Conservation (phyloP, 2,888 invertebrate species). For the Orthosia cruda region DNA sequence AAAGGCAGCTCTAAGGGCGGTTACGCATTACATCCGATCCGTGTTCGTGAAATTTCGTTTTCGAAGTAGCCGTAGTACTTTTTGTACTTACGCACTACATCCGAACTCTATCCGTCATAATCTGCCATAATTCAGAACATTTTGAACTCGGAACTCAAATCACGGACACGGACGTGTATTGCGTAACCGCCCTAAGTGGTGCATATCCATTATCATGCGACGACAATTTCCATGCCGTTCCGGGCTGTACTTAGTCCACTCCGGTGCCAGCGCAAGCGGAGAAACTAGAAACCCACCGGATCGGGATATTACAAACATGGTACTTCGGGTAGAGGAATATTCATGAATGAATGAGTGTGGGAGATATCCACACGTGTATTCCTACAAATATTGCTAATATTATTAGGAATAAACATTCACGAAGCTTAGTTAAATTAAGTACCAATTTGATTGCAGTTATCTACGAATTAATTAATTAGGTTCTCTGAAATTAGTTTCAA, state of each 20-base stretch:
- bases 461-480: constrained; percentile 5
- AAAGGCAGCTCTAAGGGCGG: constrained; percentile 28
- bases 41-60: no score
- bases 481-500: constrained; percentile 11
- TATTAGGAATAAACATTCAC: not conserved
- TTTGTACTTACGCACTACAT: no score
- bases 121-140: no score
- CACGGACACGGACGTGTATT: no score
- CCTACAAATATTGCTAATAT: no score
- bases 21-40: no score
- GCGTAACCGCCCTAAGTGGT: constrained; percentile 30
- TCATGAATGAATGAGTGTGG: not conserved
- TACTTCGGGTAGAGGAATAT: not conserved
- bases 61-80: no score
- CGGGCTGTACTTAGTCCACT: constrained; percentile 35
- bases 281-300: constrained; percentile 21
- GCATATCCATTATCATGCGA: constrained; percentile 54
- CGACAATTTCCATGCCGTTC: constrained; percentile 54
- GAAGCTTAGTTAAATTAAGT: not conserved
- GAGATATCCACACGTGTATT: no score
- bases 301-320: constrained; percentile 14
- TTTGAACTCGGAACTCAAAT: no score
- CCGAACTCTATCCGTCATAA: no score
- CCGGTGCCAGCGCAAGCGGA: constrained; percentile 4
- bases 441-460: constrained; percentile 5